Conservation (phyloP, 2,888 invertebrate species). For the Fissipunctia ypsillon region DNA sequence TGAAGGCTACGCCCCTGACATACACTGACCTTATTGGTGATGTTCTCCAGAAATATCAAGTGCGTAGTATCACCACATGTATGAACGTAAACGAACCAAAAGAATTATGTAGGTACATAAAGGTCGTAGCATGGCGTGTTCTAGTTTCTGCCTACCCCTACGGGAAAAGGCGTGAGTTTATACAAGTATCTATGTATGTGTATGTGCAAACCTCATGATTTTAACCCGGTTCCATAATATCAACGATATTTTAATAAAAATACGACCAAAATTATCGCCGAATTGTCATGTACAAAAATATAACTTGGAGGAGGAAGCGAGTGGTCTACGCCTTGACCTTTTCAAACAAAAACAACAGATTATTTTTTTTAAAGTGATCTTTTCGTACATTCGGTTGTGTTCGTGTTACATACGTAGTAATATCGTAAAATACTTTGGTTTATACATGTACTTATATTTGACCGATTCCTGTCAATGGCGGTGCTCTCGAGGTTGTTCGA, state of each 20-base stretch:
- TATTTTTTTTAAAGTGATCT: slow-evolving; percentile 20
- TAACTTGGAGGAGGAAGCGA: slow-evolving; percentile 47
- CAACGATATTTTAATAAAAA: slow-evolving; percentile 19
- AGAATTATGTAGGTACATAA: too few relatives aligned
- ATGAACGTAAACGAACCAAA: too few relatives aligned
- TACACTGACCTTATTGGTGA: too few relatives aligned
- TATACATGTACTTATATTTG: too few relatives aligned
- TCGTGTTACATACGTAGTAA: background rate
- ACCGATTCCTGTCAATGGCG: too few relatives aligned
- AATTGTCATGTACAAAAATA: slow-evolving; percentile 54
- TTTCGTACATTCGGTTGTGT: slow-evolving; percentile 11
- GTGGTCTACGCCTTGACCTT: slow-evolving; percentile 47
- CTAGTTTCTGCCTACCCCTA: background rate
- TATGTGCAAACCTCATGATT: background rate
- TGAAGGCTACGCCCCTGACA: too few relatives aligned
- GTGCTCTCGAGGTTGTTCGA: too few relatives aligned
- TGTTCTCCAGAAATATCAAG: too few relatives aligned
- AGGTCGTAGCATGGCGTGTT: background rate
- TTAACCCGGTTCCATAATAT: background rate
- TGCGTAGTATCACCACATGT: too few relatives aligned
- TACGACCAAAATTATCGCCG: slow-evolving; percentile 40
- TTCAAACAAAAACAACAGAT: slow-evolving; percentile 30
- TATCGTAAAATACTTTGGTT: background rate
- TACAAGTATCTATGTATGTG: background rate
- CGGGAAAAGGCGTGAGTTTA: background rate